Evolutionary conservation across 1,140 invertebrate genomes (phyloP).

Genomic region (Drosophila kohkoa): DNA sequence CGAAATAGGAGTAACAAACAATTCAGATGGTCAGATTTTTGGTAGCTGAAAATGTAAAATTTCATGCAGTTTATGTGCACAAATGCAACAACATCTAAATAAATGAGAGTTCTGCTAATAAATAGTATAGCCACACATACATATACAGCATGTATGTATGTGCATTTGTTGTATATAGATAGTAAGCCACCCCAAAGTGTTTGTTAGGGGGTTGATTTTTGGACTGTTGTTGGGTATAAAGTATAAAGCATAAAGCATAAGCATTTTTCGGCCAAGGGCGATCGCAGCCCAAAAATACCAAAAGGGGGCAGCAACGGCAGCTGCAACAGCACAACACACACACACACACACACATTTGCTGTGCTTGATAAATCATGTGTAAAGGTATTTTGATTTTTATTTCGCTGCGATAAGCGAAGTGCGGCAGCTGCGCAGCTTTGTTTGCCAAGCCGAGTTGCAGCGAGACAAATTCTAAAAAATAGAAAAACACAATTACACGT

Average conservation of each 20-base stretch:
- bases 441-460: constrained; percentile 7
- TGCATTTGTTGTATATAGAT: constrained; percentile 1
- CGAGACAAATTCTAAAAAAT: constrained; percentile 24
- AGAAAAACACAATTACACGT: constrained; percentile 1
- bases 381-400: constrained; percentile 78
- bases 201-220: constrained; percentile 70
- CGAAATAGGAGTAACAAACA: constrained; percentile 7
- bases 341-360: constrained; percentile 32
- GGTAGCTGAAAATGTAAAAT: constrained; percentile 30
- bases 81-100: constrained; percentile 40
- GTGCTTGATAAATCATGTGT: constrained; percentile 81
- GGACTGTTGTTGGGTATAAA: constrained; percentile 32
- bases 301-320: constrained; percentile 65
- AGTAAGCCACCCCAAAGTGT: constrained; percentile 61
- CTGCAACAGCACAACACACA: constrained; percentile 50
- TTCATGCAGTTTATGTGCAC: constrained; percentile 47
- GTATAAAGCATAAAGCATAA: constrained; percentile 70
- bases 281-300: constrained; percentile 64
- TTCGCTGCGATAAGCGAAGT: constrained; percentile 31
- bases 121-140: constrained; percentile 35
- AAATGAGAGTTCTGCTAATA: constrained; percentile 28
- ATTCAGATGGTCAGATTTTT: constrained; percentile 34
- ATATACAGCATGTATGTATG: background rate
- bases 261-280: constrained; percentile 78
- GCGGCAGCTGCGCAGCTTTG: constrained; percentile 40